Evolutionary conservation across 2,888 invertebrate species (phyloP).

Genomic region (Ellobium chinense): DNA sequence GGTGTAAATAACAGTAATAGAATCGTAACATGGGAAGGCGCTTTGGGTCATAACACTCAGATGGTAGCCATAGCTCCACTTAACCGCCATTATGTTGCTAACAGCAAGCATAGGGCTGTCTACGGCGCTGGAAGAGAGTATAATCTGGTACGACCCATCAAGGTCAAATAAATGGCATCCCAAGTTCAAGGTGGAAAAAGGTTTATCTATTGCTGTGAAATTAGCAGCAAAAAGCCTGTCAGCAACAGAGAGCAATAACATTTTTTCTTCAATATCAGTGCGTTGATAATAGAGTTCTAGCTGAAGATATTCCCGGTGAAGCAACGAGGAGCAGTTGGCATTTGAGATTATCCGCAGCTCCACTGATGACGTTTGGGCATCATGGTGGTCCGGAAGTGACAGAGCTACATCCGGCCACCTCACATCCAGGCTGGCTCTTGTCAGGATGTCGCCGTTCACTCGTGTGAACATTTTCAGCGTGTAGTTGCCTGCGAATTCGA

Average conservation of each 20-base stretch:
- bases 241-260: conserved; percentile 17
- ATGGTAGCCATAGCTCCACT: conserved; percentile 64
- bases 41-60: conserved; percentile 57
- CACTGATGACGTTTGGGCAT: conserved; percentile 64
- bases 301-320: conserved; percentile 59
- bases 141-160: conserved; percentile 67
- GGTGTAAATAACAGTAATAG: conserved; percentile 60
- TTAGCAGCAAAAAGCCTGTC: conserved; percentile 17
- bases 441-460: conserved; percentile 61
- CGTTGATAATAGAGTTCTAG: conserved; percentile 33
- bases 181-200: conserved; percentile 45
- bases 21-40: conserved; percentile 64
- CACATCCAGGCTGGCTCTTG: conserved; percentile 58
- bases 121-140: conserved; percentile 62
- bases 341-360: conserved; percentile 57
- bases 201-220: conserved; percentile 31
- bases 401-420: conserved; percentile 65
- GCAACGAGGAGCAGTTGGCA: conserved; percentile 62
- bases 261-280: conserved; percentile 1
- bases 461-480: conserved; percentile 66
- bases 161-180: conserved; percentile 66
- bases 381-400: conserved; percentile 58
- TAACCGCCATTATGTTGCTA: conserved; percentile 65
- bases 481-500: conserved; percentile 71
- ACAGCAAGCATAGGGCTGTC: conserved; percentile 55